A percentile compares a stretch with the other conserved stretches of the same genome.
These are phyloP conservation scores for Procapra przewalskii DNA, from an alignment of 2,113 vertebrate genomes.

Conservation along the genomic window DNA sequence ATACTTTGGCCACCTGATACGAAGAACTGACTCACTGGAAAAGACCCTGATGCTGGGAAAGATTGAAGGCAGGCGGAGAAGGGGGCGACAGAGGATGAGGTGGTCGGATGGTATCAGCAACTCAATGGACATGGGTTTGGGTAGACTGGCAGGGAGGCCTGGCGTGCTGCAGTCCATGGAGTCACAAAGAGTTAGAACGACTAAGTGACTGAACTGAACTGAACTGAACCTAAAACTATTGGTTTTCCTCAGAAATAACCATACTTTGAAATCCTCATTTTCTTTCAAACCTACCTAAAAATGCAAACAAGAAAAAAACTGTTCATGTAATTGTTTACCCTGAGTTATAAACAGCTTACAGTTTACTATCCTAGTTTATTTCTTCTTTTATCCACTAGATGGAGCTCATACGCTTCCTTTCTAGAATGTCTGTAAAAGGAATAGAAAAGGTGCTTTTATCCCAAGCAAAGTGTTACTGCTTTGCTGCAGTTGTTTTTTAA, in stretches of 20 bases:
- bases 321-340: neutral
- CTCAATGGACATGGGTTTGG: neutral
- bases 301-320: neutral
- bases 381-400: slow-evolving; percentile 65
- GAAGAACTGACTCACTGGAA: neutral
- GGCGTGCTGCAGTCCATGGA: neutral
- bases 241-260: neutral
- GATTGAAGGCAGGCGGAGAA: neutral
- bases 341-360: neutral
- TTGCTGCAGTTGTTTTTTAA: neutral
- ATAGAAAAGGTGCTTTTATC: neutral
- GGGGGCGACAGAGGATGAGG: neutral
- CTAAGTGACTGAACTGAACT: neutral
- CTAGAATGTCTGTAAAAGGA: neutral
- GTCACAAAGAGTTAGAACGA: neutral
- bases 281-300: neutral
- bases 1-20: neutral
- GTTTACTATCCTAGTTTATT: neutral
- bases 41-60: neutral
- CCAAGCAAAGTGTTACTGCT: neutral
- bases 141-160: neutral
- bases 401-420: slow-evolving; percentile 50
- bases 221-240: neutral
- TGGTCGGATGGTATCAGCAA: neutral
- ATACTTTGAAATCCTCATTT: neutral